Evolutionary conservation across 2,113 vertebrate species (phyloP).

Genomic region (Etheostoma spectabile): DNA sequence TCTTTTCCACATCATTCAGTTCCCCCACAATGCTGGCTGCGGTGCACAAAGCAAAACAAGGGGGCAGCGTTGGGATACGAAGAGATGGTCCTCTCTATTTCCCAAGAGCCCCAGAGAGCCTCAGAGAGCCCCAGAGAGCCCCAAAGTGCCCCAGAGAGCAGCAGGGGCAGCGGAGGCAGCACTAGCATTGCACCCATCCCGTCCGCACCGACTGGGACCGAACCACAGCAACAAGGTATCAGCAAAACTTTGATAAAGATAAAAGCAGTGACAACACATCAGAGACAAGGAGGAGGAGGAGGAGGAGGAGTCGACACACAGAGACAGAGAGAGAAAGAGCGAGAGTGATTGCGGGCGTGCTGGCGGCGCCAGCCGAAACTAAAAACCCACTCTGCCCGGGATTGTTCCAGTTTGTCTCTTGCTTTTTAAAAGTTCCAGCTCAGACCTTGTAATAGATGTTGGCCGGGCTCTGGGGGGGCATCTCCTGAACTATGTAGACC

Average conservation of each 20-base stretch:
- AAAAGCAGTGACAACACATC: conserved; percentile 60
- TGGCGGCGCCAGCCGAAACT: conserved; percentile 32
- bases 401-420: conserved; percentile 46
- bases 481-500: conserved; percentile 99
- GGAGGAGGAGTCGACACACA: conserved; percentile 61
- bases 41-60: conserved; percentile 72
- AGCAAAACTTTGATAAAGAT: conserved; percentile 52
- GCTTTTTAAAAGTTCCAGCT: conserved; percentile 59
- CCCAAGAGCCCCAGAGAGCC: conserved; percentile 52
- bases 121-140: conserved; percentile 44
- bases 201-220: conserved; percentile 7
- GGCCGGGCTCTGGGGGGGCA: conserved; percentile 98
- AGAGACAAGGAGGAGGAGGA: conserved; percentile 65
- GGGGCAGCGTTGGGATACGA: conserved; percentile 65
- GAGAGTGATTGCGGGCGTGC: conserved; percentile 43
- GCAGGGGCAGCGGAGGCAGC: conserved; percentile 20
- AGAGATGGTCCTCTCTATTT: conserved; percentile 38
- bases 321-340: conserved; percentile 51
- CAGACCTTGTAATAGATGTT: conserved; percentile 99
- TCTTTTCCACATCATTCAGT: conserved; percentile 26
- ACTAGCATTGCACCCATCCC: background rate
- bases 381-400: conserved; percentile 47
- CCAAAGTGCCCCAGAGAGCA: conserved; percentile 24
- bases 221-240: conserved; percentile 46
- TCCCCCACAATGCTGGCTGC: conserved; percentile 70